Evolutionary conservation across 1,140 invertebrate species (phyloP), one percentile per base, ranked within the genome.

Genomic region (Dryas iulia): DNA sequence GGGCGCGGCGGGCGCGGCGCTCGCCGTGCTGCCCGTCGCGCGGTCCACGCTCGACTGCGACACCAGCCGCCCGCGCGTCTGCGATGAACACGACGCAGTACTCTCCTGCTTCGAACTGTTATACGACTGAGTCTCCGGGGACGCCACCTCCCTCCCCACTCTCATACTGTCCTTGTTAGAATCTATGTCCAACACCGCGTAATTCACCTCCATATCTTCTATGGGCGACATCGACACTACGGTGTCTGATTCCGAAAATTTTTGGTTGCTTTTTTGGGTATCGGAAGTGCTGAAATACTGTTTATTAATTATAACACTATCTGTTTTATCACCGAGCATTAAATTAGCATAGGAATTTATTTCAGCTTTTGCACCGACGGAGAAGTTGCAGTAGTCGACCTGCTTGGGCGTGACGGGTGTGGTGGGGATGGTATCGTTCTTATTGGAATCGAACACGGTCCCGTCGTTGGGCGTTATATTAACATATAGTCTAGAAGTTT

Each of bases 111-210:
- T 83, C 56, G 79, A 81, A 73, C 78, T 89, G 68, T 67, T 86
- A 31, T 76, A 81, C 47, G 87, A 89, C 60, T 90, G 86, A 63
- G 73, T 88, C 62, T 89, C 84, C 67, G 85, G 86, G 59, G 77
- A 86, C 23, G 71, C 72, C n/a, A 87, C 66, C 47, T 87, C 85
- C 65, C 72, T 76, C 14, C 69, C 67, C 6, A 25, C 61, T 65
- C 82, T 84, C 1, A 61, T 31, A 21, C 24, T 69, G 59, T 91
- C 86, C 59, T 86, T 89, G 61, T 83, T 89, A 14, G 79, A 67
- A 73, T 96, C 95, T 74, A 97, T 92, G 83, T 97, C 96, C 57
- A 97, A 87, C 58, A 96, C 91, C 7, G 95, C 95, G 86, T 97
- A 97, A 84, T 96, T 97, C 1, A 97, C 94, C 89, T 95, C 94